phyloP scores from a whole-genome alignment of 2,113 vertebrate species.

The Osmerus eperlanus region DNA sequence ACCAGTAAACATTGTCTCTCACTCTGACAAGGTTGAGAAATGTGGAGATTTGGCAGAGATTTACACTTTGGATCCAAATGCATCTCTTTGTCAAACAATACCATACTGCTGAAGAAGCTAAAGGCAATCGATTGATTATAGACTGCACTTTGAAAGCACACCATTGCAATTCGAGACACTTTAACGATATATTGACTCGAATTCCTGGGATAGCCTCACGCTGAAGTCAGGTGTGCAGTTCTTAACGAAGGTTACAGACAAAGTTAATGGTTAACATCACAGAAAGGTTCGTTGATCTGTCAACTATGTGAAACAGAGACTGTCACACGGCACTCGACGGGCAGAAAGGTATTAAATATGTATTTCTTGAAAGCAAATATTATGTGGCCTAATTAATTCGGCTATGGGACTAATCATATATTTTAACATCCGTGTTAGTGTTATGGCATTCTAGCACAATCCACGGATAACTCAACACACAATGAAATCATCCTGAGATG shows the following conservation, averaged over 20 bases:
- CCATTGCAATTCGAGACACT: neutral
- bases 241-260: conserved; percentile 26
- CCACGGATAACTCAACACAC: too few relatives aligned
- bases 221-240: conserved; percentile 23
- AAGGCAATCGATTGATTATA: conserved; percentile 30
- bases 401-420: too few relatives aligned
- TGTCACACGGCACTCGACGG: neutral
- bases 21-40: conserved; percentile 9
- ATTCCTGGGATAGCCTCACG: conserved; percentile 16
- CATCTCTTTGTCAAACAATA: neutral
- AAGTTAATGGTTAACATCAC: conserved; percentile 58
- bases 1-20: conserved; percentile 17
- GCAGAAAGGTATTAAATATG: neutral
- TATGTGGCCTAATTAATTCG: too few relatives aligned
- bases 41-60: neutral
- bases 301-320: neutral
- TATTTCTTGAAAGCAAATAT: too few relatives aligned
- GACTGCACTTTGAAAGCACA: conserved; percentile 39
- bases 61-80: neutral
- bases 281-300: conserved; percentile 45
- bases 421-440: too few relatives aligned
- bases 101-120: conserved; percentile 12
- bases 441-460: too few relatives aligned
- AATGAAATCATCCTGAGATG: too few relatives aligned
- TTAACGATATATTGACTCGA: conserved; percentile 1